These are phyloP conservation scores for Sussaba pulchella DNA, from an alignment of 2,888 invertebrate species.

Conservation along the genomic window DNA sequence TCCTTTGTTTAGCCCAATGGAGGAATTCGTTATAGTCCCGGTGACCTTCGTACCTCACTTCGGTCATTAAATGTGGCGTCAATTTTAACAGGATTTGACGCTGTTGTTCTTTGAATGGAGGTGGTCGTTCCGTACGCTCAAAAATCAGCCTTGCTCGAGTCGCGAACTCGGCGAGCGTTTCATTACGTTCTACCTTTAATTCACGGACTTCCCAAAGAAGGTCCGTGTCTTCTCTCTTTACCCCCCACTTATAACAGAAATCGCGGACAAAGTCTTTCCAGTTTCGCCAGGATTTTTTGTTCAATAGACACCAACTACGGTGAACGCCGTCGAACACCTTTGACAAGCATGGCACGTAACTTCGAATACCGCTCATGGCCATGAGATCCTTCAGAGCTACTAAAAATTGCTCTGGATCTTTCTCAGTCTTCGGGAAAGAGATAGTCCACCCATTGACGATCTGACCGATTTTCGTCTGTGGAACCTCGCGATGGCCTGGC, in stretches of 20 bases:
- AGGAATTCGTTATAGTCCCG: background rate
- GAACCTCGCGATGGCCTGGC: no score
- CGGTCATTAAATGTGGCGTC: conserved; percentile 27
- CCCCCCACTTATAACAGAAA: conserved; percentile 45
- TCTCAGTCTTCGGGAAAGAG: conserved; percentile 37
- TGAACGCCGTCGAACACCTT: conserved; percentile 38
- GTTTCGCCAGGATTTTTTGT: conserved; percentile 8
- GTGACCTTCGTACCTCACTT: conserved; percentile 28
- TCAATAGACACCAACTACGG: conserved; percentile 31
- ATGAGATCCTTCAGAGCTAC: conserved; percentile 30
- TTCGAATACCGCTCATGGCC: conserved; percentile 19
- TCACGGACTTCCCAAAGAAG: conserved; percentile 42
- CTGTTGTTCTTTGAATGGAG: conserved; percentile 39
- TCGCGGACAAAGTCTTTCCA: conserved; percentile 47
- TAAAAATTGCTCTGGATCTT: conserved; percentile 44
- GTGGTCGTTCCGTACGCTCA: conserved; percentile 45
- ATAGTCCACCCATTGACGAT: conserved; percentile 46
- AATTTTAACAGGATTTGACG: conserved; percentile 34
- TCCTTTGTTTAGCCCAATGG: no score
- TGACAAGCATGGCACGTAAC: conserved; percentile 35
- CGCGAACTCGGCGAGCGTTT: conserved; percentile 46
- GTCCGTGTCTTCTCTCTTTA: conserved; percentile 28
- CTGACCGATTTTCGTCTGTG: conserved; percentile 2
- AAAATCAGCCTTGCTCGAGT: conserved; percentile 38
- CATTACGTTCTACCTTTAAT: conserved; percentile 30